Percentiles rank a stretch among this genome's conserved stretches.
Conservation (phyloP, 2,888 invertebrate species). For the Pseudococcus longispinus region DNA sequence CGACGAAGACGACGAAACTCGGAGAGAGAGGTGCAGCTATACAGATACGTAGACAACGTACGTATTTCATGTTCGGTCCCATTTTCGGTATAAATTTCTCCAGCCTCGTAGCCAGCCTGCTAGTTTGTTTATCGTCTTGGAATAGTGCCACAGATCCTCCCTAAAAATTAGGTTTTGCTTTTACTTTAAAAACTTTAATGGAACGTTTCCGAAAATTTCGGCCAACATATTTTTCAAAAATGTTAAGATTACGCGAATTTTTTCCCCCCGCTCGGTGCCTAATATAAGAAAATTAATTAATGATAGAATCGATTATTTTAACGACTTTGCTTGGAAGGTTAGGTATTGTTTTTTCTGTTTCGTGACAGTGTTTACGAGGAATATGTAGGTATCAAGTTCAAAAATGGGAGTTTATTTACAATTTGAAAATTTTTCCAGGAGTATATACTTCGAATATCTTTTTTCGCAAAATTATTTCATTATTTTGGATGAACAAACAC, state of each 20-base stretch:
- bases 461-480: no score
- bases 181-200: conserved; percentile 50
- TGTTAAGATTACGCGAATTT: conserved; percentile 9
- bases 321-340: background rate
- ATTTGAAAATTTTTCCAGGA: no score
- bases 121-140: conserved; percentile 50
- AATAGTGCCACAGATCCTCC: conserved; percentile 50
- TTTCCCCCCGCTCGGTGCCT: background rate
- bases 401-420: no score
- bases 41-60: background rate
- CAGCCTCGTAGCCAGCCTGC: background rate
- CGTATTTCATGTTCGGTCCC: background rate
- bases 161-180: conserved; percentile 46
- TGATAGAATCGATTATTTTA: background rate
- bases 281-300: conserved; percentile 29
- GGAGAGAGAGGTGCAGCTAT: background rate
- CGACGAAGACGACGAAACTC: background rate
- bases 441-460: no score
- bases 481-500: no score
- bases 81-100: conserved; percentile 37
- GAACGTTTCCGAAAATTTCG: conserved; percentile 53
- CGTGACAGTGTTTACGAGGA: no score
- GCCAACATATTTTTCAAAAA: conserved; percentile 27
- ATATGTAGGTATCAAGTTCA: no score
- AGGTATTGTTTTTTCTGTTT: background rate